A percentile compares a stretch with the other conserved stretches of the same genome.
Conservation (phyloP, 2,113 vertebrate species). For the Brachyhypopomus gauderio region DNA sequence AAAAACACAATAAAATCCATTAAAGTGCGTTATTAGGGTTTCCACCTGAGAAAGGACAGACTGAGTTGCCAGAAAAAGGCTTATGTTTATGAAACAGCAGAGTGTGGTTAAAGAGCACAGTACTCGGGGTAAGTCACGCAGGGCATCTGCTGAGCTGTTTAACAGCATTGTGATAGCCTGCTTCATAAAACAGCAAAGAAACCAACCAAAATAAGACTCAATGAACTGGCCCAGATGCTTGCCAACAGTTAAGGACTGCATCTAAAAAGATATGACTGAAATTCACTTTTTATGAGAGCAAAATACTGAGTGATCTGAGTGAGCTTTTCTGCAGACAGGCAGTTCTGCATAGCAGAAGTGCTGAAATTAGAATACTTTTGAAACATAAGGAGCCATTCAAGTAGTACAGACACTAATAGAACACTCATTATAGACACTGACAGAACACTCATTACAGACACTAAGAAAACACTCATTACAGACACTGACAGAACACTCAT, state of each 20-base stretch:
- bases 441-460: too few relatives aligned
- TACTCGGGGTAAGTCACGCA: constrained; percentile 21
- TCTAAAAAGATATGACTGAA: constrained; percentile 37
- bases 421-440: too few relatives aligned
- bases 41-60: not conserved
- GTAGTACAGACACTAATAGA: too few relatives aligned
- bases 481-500: too few relatives aligned
- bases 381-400: too few relatives aligned
- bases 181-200: constrained; percentile 17
- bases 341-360: not conserved
- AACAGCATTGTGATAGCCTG: constrained; percentile 19
- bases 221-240: constrained; percentile 1
- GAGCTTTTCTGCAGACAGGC: not conserved
- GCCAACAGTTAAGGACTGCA: constrained; percentile 21
- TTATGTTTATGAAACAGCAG: constrained; percentile 17
- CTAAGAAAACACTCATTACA: too few relatives aligned
- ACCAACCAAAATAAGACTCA: constrained; percentile 29
- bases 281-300: constrained; percentile 33
- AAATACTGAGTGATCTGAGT: not conserved
- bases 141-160: constrained; percentile 10
- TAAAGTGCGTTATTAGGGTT: constrained; percentile 5
- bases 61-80: not conserved
- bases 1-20: too few relatives aligned
- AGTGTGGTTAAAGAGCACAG: constrained; percentile 1
- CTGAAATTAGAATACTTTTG: too few relatives aligned